Base-by-base conservation (phyloP, 2,113 vertebrate species). In the Hemiprocne comata region DNA sequence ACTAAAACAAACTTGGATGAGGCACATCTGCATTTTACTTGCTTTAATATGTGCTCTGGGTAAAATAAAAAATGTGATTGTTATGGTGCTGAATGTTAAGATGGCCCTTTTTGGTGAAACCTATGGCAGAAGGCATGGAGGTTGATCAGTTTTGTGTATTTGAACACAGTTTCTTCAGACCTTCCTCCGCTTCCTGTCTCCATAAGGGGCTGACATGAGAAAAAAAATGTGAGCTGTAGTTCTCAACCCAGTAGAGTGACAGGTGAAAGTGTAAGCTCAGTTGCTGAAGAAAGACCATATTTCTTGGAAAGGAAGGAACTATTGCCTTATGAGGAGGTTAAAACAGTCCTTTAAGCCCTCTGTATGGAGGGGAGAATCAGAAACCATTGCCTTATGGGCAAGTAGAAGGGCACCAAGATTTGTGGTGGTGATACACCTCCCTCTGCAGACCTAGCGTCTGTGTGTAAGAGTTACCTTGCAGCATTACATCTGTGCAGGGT, bases 161-260 rank as follows among this genome's bases (percentile, higher is more conserved):
- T 64, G 34, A 50, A 77, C 14, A 13, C 16, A 23, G 13, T 75
- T 79, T 80, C 23, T 75, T 75, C 34, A 79, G 21, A 26, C 24
- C 12, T 50, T 38, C 7, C 1, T 5, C 23, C 3, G 1, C 18
- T 29, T 15, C 11, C 3, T 6, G 2, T 5, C 33, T 53, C 9
- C 6, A 2, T 60, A 51, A 44, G 8, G 14, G 19, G 4, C 2
- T 57, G 31, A 67, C 20, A 5, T 28, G 16, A 50, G 38, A 13
- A 55, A 36, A 28, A 64, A 78, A 40, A 13, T 7, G 11, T 20
- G 42, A 83, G 15, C 36, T 57, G 21, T 38, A 53, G 29, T 34
- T 90, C 36, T 38, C 36, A 79, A 29, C 10, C 10, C 26, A 46
- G 46, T 66, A 79, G 53, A 72, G 17, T 58, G 55, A 11, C 24